A percentile compares a stretch with the other conserved stretches of the same genome.
phyloP scores from a whole-genome alignment of 1,140 invertebrate species.

The Xylocopa sonorina region DNA sequence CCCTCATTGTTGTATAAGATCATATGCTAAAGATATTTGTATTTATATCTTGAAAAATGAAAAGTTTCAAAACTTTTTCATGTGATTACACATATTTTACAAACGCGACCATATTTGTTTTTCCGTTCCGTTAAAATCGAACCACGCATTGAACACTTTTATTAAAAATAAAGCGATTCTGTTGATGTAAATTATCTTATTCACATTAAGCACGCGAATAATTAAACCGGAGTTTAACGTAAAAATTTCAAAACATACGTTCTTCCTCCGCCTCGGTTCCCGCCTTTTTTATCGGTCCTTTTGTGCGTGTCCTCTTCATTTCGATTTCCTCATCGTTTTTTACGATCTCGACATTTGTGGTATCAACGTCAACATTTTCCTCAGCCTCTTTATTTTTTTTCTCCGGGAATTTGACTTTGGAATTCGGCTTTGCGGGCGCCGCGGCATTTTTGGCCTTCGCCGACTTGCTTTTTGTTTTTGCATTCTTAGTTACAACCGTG shows the following conservation, averaged over 20 bases:
- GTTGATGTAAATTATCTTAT: not conserved
- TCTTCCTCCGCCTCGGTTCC: constrained; percentile 20
- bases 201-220: no score
- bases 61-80: not conserved
- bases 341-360: not conserved
- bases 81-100: not conserved
- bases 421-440: not conserved
- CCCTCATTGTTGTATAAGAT: not conserved
- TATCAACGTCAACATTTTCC: not conserved
- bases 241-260: constrained; percentile 23
- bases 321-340: not conserved
- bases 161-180: no score
- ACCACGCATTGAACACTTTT: no score
- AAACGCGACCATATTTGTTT: not conserved
- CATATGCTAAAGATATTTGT: not conserved
- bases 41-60: not conserved
- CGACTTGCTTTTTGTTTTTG: not conserved
- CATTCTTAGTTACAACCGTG: not conserved
- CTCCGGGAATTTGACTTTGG: not conserved
- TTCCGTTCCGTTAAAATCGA: no score
- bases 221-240: no score
- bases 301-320: constrained; percentile 22
- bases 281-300: constrained; percentile 33
- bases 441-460: constrained; percentile 13
- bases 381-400: constrained; percentile 12